Evolutionary conservation across 2,888 invertebrate species (phyloP).

Genomic region (Hirtodrosophila duncani): DNA sequence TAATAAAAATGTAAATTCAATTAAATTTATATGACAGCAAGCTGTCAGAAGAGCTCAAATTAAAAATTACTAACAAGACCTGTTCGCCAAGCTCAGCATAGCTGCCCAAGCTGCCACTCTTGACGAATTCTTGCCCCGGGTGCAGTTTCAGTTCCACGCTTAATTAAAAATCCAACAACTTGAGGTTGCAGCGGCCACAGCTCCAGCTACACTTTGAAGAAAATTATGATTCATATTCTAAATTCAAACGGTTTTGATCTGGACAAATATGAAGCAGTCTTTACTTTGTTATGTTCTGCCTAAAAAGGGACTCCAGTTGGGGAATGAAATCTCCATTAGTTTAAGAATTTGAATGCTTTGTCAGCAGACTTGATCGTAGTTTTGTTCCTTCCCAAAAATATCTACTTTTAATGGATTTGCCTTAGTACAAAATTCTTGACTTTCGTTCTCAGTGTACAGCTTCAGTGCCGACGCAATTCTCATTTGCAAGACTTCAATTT

Average conservation of each 20-base stretch:
- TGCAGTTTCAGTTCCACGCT: constrained; percentile 47
- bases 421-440: too few species aligned
- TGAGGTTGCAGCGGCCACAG: constrained; percentile 25
- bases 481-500: constrained; percentile 69
- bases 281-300: too few species aligned
- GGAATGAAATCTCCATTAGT: too few species aligned
- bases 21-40: constrained; percentile 77
- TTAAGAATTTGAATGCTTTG: too few species aligned
- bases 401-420: too few species aligned
- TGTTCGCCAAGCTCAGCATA: constrained; percentile 44
- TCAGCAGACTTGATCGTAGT: too few species aligned
- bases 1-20: constrained; percentile 78
- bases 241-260: too few species aligned
- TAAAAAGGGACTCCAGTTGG: too few species aligned
- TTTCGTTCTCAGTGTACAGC: background rate
- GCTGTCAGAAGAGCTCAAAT: constrained; percentile 77
- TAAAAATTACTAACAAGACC: constrained; percentile 75
- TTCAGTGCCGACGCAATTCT: constrained; percentile 41
- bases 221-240: too few species aligned
- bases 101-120: constrained; percentile 22
- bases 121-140: constrained; percentile 47
- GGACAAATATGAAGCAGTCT: too few species aligned
- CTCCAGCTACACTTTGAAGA: too few species aligned
- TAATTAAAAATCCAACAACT: constrained; percentile 71
- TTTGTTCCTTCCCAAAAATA: too few species aligned